Conservation (phyloP, 2,888 invertebrate genomes). For the Drosophila prostipennis region DNA sequence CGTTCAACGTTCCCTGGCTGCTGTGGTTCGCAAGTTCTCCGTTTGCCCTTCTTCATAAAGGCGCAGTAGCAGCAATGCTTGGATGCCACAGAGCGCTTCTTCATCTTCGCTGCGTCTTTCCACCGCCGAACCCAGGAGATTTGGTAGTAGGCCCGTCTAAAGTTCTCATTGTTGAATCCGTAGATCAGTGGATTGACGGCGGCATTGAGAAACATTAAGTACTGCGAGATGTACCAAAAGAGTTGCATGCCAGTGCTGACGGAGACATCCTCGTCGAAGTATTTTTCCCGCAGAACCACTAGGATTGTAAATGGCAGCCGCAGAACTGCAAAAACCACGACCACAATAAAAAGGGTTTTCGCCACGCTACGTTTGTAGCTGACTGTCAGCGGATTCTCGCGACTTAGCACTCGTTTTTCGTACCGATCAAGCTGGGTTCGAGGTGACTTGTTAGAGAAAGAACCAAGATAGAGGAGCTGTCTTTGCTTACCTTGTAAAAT, state of each 20-base stretch:
- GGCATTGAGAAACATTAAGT: constrained; percentile 89
- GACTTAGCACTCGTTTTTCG: constrained; percentile 86
- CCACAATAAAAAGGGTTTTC: constrained; percentile 89
- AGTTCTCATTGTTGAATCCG: constrained; percentile 89
- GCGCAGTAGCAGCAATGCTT: constrained; percentile 62
- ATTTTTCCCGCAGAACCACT: constrained; percentile 86
- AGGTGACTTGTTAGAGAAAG: constrained; percentile 46
- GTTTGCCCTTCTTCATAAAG: constrained; percentile 45
- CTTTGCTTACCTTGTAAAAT: constrained; percentile 86
- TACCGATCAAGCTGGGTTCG: constrained; percentile 87
- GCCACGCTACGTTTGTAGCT: constrained; percentile 89
- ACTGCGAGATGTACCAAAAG: constrained; percentile 89
- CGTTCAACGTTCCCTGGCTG: constrained; percentile 10
- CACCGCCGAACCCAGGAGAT: constrained; percentile 84
- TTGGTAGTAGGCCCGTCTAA: constrained; percentile 87
- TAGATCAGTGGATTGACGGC: constrained; percentile 92
- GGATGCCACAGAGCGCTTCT: background rate
- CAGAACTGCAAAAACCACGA: constrained; percentile 88
- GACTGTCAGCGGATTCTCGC: constrained; percentile 87
- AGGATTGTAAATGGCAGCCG: constrained; percentile 90
- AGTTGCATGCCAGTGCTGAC: constrained; percentile 85
- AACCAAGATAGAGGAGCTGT: fast-evolving
- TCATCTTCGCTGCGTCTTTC: constrained; percentile 16
- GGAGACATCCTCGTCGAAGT: constrained; percentile 53
- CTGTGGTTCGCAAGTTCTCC: background rate